phyloP scores from a whole-genome alignment of 2,888 invertebrate genomes.

The Byasa hedistus region DNA sequence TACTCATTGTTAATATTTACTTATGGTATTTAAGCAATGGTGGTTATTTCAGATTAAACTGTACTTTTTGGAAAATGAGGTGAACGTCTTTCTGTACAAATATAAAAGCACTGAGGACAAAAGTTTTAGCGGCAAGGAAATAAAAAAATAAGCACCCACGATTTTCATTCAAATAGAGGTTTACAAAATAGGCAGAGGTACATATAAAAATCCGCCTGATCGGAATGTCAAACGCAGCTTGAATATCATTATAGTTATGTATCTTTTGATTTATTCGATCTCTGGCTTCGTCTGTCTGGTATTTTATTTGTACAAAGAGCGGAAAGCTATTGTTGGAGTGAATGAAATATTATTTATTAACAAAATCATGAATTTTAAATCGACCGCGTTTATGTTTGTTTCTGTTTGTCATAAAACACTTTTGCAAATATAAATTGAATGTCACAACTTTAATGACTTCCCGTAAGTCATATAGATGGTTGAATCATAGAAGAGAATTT shows the following conservation, averaged over 20 bases:
- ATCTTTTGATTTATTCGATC: conserved; percentile 1
- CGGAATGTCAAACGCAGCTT: neutral
- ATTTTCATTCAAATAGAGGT: no score
- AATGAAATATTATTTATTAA: conserved; percentile 2
- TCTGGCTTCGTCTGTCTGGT: neutral
- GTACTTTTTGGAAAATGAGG: no score
- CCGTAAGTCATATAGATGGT: no score
- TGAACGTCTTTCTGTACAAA: no score
- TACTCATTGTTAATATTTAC: no score
- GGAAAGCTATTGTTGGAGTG: neutral
- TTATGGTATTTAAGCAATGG: no score
- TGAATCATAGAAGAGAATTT: no score
- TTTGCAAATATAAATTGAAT: neutral
- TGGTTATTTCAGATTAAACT: no score
- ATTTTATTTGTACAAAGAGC: neutral
- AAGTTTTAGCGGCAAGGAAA: no score
- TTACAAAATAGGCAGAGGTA: neutral
- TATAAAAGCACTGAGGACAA: no score
- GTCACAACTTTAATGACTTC: neutral
- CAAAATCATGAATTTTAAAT: neutral
- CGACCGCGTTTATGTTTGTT: neutral
- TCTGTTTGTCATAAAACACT: neutral
- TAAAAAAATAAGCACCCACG: no score
- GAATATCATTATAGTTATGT: neutral
- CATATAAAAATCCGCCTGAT: neutral